Conservation (phyloP, 2,113 vertebrate species). For the Aldabrachelys gigantea region DNA sequence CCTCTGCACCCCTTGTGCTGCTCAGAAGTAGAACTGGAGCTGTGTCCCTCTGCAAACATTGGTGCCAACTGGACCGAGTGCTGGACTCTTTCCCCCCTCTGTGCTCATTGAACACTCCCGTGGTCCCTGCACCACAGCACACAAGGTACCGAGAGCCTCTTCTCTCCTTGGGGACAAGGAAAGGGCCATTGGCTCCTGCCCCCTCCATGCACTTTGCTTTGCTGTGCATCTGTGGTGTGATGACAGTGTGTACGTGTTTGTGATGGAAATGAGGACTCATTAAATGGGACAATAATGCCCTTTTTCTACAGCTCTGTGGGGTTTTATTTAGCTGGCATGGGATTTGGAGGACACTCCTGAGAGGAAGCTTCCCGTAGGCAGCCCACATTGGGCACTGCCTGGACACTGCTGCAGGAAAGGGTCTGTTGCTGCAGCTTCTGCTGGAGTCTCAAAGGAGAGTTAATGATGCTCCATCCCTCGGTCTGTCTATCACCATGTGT, state of each 20-base stretch:
- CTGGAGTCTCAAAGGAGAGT: not conserved
- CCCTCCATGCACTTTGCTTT: constrained; percentile 63
- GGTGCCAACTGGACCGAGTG: constrained; percentile 50
- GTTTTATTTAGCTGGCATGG: not conserved
- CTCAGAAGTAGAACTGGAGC: not conserved
- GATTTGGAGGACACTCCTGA: rapidly evolving
- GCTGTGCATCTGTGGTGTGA: not conserved
- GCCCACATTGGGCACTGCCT: rapidly evolving
- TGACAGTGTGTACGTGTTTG: not conserved
- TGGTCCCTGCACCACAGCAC: rapidly evolving
- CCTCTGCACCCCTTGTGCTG: not conserved
- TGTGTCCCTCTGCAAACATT: constrained; percentile 56
- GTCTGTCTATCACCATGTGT: not conserved
- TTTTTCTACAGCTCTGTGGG: constrained; percentile 70
- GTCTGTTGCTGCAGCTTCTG: not conserved
- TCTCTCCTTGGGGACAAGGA: not conserved
- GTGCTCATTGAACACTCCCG: not conserved
- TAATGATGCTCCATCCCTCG: rapidly evolving
- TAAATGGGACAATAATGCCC: constrained; percentile 61
- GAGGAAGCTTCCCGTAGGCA: not conserved
- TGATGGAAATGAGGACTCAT: constrained; percentile 47
- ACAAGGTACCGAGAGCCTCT: not conserved
- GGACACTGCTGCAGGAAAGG: not conserved
- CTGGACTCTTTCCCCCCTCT: constrained; percentile 17
- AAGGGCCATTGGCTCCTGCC: not conserved